Conservation (phyloP, 2,888 invertebrate genomes). For the Lydus trimaculatus region DNA sequence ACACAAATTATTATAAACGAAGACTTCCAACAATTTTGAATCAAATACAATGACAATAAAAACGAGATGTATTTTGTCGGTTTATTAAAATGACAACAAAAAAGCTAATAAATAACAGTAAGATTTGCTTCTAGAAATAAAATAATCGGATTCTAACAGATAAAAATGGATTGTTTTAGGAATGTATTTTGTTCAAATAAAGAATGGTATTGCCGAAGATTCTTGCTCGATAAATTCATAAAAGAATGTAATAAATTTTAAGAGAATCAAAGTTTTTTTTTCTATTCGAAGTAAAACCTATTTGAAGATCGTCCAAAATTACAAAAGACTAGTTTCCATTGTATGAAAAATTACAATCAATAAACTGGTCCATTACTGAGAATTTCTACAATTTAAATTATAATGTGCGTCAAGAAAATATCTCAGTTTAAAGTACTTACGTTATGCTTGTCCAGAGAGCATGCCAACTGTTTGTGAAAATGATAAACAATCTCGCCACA, state of each 20-base stretch:
- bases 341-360: background rate
- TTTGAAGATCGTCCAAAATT: background rate
- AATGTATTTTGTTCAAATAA: background rate
- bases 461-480: background rate
- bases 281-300: background rate
- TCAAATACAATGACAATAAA: background rate
- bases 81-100: background rate
- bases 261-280: background rate
- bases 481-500: background rate
- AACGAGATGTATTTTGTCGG: background rate
- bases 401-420: background rate
- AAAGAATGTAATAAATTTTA: background rate
- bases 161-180: slow-evolving; percentile 3
- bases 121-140: background rate
- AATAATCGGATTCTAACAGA: background rate
- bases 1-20: background rate
- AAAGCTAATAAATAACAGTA: background rate
- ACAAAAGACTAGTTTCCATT: background rate
- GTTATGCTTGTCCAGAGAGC: background rate
- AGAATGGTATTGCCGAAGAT: background rate
- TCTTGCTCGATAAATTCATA: background rate
- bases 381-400: background rate
- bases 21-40: background rate
- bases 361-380: background rate
- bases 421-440: background rate